Evolutionary conservation across 2,797 vertebrate genomes (phyloP), one percentile per base, ranked within the genome.

Genomic region (Heteromormyrus szaboi): DNA sequence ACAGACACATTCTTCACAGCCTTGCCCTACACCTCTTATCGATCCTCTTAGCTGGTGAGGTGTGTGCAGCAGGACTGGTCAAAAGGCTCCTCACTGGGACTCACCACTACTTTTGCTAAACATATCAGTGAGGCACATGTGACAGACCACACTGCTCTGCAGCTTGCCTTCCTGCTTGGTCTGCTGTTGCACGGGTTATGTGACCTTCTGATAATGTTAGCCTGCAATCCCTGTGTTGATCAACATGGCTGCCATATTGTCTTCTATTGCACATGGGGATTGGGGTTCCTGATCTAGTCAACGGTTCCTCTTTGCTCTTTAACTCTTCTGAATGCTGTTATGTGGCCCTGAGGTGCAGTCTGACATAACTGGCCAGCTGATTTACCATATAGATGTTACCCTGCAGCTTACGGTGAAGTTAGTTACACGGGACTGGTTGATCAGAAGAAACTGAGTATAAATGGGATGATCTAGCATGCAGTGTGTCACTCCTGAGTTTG

Each of bases 1-100:
- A 92, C 91, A 92, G 56, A 54, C 65, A 46, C 11, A 41, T 72
- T 65, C 7, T 37, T 81, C 14, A 19, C 53, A 54, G 76, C 81
- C 88, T 84, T 44, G 53, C 37, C 59, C 25, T 50, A 44, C 17
- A 14, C 29, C 33, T 86, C 8, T 83, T 22, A 22, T 46, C 2
- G 81, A 68, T 33, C 54, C 14, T 86, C 59, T 37, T 25, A 62
- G 46, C 41, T n/a, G 56, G 29, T 68, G 76, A 50, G 62, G 37
- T 29, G 54, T 22, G 59, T 85, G 33, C 11, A 41, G 51, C 50
- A 56, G 83, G 14, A 50, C 4, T 6, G n/a, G 48, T 53, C 4
- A 50, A 85, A 50, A 53, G 51, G 83, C 48, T 2, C 14, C 17
- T 79, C 37, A 44, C 72, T 79, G 37, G 17, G 22, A 29, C 22